Evolutionary conservation across 2,113 vertebrate species (phyloP).

Genomic region (Hystrix cristata): DNA sequence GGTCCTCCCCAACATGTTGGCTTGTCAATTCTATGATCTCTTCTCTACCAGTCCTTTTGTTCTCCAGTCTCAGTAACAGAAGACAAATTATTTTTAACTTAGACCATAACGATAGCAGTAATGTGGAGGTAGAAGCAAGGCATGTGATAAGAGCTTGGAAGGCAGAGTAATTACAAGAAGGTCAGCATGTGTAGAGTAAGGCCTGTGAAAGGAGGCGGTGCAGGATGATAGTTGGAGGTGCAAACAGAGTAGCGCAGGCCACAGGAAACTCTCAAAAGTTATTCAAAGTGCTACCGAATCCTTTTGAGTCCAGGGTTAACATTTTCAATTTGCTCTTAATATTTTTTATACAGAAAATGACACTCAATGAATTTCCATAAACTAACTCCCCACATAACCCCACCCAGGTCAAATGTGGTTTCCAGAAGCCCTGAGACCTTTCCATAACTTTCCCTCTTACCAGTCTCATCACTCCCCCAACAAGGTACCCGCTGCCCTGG

Average conservation of each 20-base stretch:
- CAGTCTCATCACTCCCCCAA: background rate
- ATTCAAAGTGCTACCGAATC: background rate
- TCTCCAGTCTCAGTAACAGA: background rate
- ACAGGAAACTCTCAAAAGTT: background rate
- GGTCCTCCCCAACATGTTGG: background rate
- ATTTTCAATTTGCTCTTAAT: constrained; percentile 7
- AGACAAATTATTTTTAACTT: background rate
- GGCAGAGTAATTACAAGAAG: background rate
- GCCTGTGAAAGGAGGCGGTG: background rate
- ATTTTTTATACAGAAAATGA: constrained; percentile 49
- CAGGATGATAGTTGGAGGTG: background rate
- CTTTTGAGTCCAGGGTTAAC: background rate
- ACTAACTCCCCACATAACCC: background rate
- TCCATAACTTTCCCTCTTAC: background rate
- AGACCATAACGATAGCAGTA: background rate
- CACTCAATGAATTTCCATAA: background rate
- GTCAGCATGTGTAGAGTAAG: background rate
- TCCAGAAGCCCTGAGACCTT: background rate
- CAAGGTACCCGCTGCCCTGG: background rate
- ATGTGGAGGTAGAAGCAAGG: background rate
- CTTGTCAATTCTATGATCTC: background rate
- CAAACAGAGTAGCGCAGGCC: background rate
- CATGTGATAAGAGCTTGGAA: background rate
- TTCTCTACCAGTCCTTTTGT: background rate
- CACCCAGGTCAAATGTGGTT: background rate